Percentiles rank a stretch among this genome's conserved stretches.
Evolutionary conservation across 2,113 vertebrate genomes (phyloP).

Genomic region (Chlorodrepanis virens): DNA sequence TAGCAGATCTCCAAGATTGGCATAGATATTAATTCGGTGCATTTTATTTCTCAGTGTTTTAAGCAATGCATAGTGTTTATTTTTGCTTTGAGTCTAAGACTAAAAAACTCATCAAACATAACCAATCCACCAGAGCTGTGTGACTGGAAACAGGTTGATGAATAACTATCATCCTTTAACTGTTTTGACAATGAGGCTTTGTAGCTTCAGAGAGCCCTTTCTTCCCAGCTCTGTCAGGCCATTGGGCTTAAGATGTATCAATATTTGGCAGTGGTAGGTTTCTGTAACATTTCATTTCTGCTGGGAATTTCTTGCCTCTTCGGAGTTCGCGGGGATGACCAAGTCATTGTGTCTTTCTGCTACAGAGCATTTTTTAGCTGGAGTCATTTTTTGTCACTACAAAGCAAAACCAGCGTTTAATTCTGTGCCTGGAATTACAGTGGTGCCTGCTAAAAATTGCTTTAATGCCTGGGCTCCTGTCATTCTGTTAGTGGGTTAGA

Average conservation of each 20-base stretch:
- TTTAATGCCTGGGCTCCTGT: neutral
- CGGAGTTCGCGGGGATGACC: neutral
- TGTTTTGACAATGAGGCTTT: neutral
- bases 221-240: neutral
- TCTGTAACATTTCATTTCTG: neutral
- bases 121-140: neutral
- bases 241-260: neutral
- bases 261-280: neutral
- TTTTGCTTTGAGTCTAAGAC: neutral
- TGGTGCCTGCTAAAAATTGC: neutral
- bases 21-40: neutral
- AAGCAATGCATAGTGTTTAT: neutral
- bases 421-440: neutral
- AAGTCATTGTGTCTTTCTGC: neutral
- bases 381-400: neutral
- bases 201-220: neutral
- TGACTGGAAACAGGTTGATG: neutral
- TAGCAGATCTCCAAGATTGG: neutral
- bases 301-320: neutral
- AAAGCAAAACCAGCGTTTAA: conserved; percentile 9
- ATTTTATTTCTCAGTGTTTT: neutral
- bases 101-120: neutral
- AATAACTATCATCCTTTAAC: neutral
- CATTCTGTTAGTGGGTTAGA: neutral
- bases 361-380: neutral